Base-by-base conservation (phyloP, 1,140 invertebrate genomes). In the Brachionus plicatilis region DNA sequence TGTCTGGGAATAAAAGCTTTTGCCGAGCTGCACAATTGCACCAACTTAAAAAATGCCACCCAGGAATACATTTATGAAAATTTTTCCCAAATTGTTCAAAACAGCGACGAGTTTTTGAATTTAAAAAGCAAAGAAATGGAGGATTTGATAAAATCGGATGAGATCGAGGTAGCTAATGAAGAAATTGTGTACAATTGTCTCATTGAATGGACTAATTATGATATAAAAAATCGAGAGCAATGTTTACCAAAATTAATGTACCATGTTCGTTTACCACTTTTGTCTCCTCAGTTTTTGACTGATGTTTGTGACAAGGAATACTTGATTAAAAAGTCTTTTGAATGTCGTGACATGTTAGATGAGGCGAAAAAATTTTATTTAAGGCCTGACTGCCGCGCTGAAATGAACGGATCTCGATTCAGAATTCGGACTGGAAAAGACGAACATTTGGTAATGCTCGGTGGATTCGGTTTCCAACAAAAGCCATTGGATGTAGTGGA, bases 61-160 rank as follows among this genome's bases (percentile, higher is more conserved):
- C 96, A 99, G 87, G 98, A 98, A 91, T 99, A 97, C 89, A 98
- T 97, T 1, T 96, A 98, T 87, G 95, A 98, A 89, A 96, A 98
- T 91, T 98, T 98, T 90, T 95, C 95, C 43, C 84, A 94, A 94
- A 95, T 99, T 56, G 96, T 98, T 94, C 95, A 98, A 88, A 88
- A 89, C 65, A 97, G 95, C 90, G 97, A 99, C 89, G 97, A 99
- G 90, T 89, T 88, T 83, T 86, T 86, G 76, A 86, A 85, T n/a
- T 85, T 89, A 29, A 85, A 86, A 20, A 24, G 87, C 20, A 86
- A 87, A 43, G 88, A 89, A 80, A 85, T 89, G 14, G 87, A 88
- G 79, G 86, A 86, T 20, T 84, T 89, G 33, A 86, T 89, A 1
- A 85, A 85, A 50, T 87, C 88, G 85, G 87, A 89, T 86, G 88